Conservation (phyloP, 2,113 vertebrate genomes). For the Charadrius vociferus region DNA sequence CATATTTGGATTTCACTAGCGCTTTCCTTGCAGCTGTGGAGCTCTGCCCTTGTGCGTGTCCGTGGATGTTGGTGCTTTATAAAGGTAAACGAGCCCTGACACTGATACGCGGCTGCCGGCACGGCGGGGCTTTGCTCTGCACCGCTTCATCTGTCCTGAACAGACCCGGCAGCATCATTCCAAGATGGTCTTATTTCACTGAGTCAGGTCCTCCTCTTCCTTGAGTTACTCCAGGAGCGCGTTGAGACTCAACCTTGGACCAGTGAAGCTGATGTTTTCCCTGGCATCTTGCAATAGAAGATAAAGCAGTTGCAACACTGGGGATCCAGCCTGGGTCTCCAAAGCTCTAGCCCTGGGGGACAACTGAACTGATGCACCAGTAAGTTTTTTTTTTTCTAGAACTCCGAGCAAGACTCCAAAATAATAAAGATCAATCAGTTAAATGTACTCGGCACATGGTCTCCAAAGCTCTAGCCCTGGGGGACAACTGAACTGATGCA, state of each 20-base stretch:
- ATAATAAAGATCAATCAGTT: neutral
- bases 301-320: neutral
- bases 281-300: neutral
- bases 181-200: neutral
- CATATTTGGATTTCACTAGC: neutral
- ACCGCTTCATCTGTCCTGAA: neutral
- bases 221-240: neutral
- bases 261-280: neutral
- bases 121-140: neutral
- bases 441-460: neutral
- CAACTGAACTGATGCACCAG: neutral
- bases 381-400: neutral
- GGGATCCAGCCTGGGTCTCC: neutral
- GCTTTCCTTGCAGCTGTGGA: neutral
- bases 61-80: neutral
- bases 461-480: neutral
- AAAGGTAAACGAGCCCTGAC: rapidly evolving
- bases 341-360: neutral
- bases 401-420: neutral
- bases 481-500: neutral
- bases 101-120: neutral
- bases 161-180: neutral
- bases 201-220: neutral
- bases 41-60: neutral
- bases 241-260: neutral